Evolutionary conservation across 1,140 invertebrate genomes (phyloP).

Genomic region (Hylaeus volcanicus): DNA sequence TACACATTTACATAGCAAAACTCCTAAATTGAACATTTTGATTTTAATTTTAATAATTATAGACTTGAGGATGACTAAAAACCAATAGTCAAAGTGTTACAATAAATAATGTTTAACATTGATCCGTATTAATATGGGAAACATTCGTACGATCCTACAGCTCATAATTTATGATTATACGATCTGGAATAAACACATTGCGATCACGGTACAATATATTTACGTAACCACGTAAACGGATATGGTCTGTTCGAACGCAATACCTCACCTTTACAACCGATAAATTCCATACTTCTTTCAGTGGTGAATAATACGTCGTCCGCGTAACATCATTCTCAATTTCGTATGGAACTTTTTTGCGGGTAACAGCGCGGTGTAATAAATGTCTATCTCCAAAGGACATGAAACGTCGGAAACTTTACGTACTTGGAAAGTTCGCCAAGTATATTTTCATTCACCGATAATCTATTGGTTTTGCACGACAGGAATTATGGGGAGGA

Average conservation of each 20-base stretch:
- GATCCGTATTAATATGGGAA: too few relatives aligned
- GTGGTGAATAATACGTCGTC: constrained; percentile 4
- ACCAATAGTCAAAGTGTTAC: background rate
- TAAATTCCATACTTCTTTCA: constrained; percentile 20
- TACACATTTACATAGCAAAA: too few relatives aligned
- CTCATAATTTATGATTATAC: background rate
- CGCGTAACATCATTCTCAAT: constrained; percentile 16
- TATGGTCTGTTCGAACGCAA: background rate
- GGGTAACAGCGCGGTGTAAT: background rate
- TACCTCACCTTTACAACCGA: background rate
- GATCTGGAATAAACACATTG: background rate
- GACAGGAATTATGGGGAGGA: background rate
- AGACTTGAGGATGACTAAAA: too few relatives aligned
- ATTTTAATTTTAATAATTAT: too few relatives aligned
- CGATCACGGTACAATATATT: constrained; percentile 16
- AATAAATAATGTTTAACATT: too few relatives aligned
- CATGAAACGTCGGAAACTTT: background rate
- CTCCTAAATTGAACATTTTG: too few relatives aligned
- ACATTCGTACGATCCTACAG: too few relatives aligned
- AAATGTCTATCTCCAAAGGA: background rate
- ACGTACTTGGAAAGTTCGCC: background rate
- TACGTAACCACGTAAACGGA: background rate
- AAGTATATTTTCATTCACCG: background rate
- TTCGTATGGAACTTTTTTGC: constrained; percentile 8
- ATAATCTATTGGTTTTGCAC: background rate